Base-by-base conservation (phyloP, 1,140 invertebrate species). In the Hermetia illucens region DNA sequence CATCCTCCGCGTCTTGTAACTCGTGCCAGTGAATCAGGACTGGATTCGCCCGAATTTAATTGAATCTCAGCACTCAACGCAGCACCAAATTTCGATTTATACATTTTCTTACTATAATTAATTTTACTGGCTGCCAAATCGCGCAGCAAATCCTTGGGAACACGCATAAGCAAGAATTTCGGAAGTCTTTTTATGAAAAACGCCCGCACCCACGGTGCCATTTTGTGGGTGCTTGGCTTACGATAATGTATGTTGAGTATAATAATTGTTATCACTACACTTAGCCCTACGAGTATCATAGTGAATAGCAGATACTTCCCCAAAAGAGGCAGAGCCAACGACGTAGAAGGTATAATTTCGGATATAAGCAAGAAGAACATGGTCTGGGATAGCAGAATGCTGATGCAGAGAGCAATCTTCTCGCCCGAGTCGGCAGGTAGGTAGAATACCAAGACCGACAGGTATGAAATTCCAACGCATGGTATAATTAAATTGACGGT, bases 241-340 rank as follows among this genome's bases (percentile, higher is more conserved):
- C 96, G 83, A 58, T 97, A 98, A 59, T 99, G 95, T n/a, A 99
- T 84, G 61, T 99, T 98, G 18, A 99, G 68, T 49, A 98, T 93
- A 39, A 95, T 78, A 46, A 98, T 97, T 16, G 96, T 98, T 44
- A 97, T 85, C 13, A 96, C 78, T 27, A 98, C 94, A 16, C 93
- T 98, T 6, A 97, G 62, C 1, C 85, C 93, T 2, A 99, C 94
- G 17, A 99, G 69, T 27, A 98, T 74, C 92, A 98, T 97, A 2
- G 95, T 98, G 58, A 99, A 99, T 1, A 99, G 72, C 1, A 99
- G 73, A 64, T 98, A 99, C 64, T 98, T 98, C 20, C 95, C 94
- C 12, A 99, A 73, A 3, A 99, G 66, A 5, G 96, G 95, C 21
- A 99, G 68, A 1, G 94, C 93, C 29, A 98, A 65, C 3, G 93